phyloP scores from a whole-genome alignment of 2,888 invertebrate species.

The Drosophila kanekoi region DNA sequence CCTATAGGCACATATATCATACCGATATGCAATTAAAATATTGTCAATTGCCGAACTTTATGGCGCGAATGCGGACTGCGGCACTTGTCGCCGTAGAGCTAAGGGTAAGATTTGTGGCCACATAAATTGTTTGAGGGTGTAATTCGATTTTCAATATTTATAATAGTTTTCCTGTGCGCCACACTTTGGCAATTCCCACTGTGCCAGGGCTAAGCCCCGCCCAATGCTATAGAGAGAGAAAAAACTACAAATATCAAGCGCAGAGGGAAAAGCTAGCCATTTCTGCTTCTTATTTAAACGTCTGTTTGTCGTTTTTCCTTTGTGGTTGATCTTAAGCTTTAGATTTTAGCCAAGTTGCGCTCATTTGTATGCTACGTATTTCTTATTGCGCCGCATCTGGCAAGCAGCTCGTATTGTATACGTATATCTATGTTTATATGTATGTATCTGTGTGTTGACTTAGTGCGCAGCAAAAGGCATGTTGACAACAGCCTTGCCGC shows the following conservation, averaged over 20 bases:
- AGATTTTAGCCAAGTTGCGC: slow-evolving; percentile 55
- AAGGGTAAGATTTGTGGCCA: slow-evolving; percentile 12
- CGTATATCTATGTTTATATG: background rate
- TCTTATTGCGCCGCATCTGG: slow-evolving; percentile 21
- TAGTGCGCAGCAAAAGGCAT: slow-evolving; percentile 19
- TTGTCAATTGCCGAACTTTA: slow-evolving; percentile 65
- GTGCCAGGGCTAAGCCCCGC: slow-evolving; percentile 3
- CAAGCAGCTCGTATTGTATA: background rate
- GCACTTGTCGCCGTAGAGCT: background rate
- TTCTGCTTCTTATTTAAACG: slow-evolving; percentile 23
- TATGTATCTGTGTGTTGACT: background rate
- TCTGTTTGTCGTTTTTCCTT: slow-evolving; percentile 30
- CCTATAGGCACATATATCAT: slow-evolving; percentile 52
- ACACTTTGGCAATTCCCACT: slow-evolving; percentile 6
- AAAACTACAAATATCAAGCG: background rate
- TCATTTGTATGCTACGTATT: slow-evolving; percentile 64
- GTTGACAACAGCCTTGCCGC: slow-evolving; percentile 44
- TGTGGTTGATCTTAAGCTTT: slow-evolving; percentile 60
- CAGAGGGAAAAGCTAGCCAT: background rate
- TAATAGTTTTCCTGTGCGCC: slow-evolving; percentile 21
- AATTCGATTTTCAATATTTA: slow-evolving; percentile 53
- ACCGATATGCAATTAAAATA: slow-evolving; percentile 66
- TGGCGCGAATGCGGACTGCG: slow-evolving; percentile 11
- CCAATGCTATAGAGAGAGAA: slow-evolving; percentile 6
- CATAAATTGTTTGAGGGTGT: slow-evolving; percentile 18